A percentile compares a stretch with the other conserved stretches of the same genome.
Evolutionary conservation across 1,140 invertebrate species (phyloP).

Genomic region (Hydropsyche tenuis): DNA sequence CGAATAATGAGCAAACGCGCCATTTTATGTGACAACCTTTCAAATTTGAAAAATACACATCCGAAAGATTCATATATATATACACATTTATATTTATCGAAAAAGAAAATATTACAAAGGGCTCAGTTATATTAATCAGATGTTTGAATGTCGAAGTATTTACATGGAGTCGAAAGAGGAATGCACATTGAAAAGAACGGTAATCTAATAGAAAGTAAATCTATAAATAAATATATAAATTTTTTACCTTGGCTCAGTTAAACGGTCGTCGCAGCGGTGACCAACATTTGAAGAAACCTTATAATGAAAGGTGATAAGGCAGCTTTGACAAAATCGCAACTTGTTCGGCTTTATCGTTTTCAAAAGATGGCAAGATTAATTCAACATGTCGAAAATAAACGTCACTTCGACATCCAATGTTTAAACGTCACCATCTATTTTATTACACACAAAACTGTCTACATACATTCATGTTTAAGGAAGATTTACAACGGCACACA

Average conservation of each 20-base stretch:
- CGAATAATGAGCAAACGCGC: constrained; percentile 41
- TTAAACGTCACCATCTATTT: neutral
- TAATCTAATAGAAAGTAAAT: too few relatives aligned
- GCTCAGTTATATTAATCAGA: too few relatives aligned
- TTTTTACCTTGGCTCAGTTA: constrained; percentile 1
- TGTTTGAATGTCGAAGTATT: neutral
- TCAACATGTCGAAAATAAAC: too few relatives aligned
- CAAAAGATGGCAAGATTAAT: neutral
- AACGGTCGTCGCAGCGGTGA: neutral
- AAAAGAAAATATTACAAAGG: neutral
- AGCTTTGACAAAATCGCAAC: neutral
- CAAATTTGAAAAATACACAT: neutral
- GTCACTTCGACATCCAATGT: constrained; percentile 1
- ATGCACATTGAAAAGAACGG: too few relatives aligned
- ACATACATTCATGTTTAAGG: too few relatives aligned
- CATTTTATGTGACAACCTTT: neutral
- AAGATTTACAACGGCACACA: too few relatives aligned
- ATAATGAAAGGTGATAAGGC: neutral
- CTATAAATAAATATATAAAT: neutral
- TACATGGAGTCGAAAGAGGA: too few relatives aligned
- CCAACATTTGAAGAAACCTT: constrained; percentile 2
- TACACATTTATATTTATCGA: neutral
- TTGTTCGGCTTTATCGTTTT: neutral
- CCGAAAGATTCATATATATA: neutral
- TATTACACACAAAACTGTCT: neutral